Percentiles rank a stretch among this genome's conserved stretches.
Evolutionary conservation across 1,140 invertebrate genomes (phyloP).

Genomic region (Manduca sexta): DNA sequence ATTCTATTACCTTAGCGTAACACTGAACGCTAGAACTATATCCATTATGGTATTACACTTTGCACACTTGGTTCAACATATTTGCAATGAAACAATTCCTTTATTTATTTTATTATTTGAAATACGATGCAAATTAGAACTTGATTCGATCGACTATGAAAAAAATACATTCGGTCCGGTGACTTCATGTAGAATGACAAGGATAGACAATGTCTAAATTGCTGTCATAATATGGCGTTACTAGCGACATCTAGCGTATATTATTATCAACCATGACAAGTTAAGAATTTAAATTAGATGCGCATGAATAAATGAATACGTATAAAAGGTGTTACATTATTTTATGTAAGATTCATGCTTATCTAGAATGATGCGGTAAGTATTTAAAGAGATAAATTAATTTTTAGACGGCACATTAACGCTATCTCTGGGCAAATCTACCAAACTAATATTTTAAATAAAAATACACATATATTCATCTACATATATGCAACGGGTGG

Average conservation of each 20-base stretch:
- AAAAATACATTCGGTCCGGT: neutral
- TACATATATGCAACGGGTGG: too few species aligned
- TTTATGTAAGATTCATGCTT: neutral
- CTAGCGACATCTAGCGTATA: neutral
- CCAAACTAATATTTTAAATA: too few species aligned
- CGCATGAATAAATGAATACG: neutral
- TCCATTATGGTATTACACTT: slow-evolving; percentile 7
- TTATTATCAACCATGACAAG: too few species aligned
- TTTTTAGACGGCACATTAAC: too few species aligned
- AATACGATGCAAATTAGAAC: neutral
- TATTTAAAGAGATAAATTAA: too few species aligned
- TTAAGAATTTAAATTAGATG: too few species aligned
- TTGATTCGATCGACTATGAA: neutral
- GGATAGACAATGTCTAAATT: neutral
- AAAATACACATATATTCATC: too few species aligned
- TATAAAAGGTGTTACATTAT: neutral
- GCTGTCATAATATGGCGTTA: neutral
- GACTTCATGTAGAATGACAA: neutral
- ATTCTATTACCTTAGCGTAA: slow-evolving; percentile 52
- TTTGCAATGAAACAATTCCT: neutral
- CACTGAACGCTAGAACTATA: slow-evolving; percentile 23
- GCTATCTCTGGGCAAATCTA: too few species aligned
- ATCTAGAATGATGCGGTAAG: neutral
- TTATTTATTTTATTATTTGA: neutral
- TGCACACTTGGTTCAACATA: neutral